Conservation (phyloP, 1,140 invertebrate species). For the Coboldia fuscipes region DNA sequence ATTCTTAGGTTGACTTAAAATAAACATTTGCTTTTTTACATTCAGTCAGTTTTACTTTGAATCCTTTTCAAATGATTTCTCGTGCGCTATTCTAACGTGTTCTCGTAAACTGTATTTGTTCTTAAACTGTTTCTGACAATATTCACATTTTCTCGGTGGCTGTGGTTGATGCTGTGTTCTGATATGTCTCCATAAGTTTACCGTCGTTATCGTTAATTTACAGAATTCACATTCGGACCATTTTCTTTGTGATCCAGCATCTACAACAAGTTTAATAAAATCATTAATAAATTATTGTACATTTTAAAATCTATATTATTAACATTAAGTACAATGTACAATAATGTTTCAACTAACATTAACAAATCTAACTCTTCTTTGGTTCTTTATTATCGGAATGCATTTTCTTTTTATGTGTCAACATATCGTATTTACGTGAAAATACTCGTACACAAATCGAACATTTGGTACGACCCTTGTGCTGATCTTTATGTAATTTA, state of each 20-base stretch:
- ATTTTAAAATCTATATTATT: background rate
- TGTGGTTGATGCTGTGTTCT: conserved; percentile 22
- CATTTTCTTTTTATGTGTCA: conserved; percentile 32
- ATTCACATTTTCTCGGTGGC: conserved; percentile 20
- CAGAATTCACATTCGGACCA: conserved; percentile 24
- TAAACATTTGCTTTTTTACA: no score
- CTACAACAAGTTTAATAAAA: background rate
- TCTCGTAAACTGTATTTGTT: conserved; percentile 21
- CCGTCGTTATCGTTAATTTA: conserved; percentile 22
- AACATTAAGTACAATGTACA: background rate
- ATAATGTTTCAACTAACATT: background rate
- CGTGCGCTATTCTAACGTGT: conserved; percentile 21
- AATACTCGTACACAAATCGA: conserved; percentile 35
- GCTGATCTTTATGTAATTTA: conserved; percentile 49
- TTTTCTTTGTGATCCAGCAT: conserved; percentile 10
- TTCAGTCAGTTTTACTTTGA: conserved; percentile 1
- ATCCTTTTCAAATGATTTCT: conserved; percentile 11
- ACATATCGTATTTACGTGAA: conserved; percentile 38
- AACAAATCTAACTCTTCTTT: background rate
- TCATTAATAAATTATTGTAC: background rate
- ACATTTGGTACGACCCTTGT: conserved; percentile 47
- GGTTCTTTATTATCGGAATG: conserved; percentile 16
- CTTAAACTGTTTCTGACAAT: conserved; percentile 22
- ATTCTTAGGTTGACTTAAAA: no score
- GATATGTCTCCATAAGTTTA: conserved; percentile 24